phyloP scores from a whole-genome alignment of 2,797 vertebrate species.

The Picus viridis region DNA sequence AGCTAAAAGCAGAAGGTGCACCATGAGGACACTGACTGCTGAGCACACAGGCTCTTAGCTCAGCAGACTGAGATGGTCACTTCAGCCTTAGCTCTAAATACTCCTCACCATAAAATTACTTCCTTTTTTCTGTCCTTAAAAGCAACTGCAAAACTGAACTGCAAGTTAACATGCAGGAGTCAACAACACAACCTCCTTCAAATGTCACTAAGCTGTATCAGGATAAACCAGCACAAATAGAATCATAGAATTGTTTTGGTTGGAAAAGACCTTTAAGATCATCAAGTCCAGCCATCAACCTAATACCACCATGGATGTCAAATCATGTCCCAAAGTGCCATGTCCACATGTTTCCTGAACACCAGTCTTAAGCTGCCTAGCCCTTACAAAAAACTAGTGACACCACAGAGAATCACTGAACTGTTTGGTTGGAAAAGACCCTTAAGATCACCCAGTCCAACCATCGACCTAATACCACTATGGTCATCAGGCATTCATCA shows the following conservation, averaged over 20 bases:
- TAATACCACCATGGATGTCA: too few relatives aligned
- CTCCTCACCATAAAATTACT: neutral
- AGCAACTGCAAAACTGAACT: neutral
- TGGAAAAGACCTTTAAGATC: neutral
- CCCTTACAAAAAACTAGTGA: neutral
- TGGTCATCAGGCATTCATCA: neutral
- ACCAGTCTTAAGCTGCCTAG: neutral
- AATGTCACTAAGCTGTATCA: neutral
- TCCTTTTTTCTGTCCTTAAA: constrained; percentile 1
- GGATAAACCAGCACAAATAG: too few relatives aligned
- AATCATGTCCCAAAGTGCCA: too few relatives aligned
- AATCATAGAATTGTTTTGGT: neutral
- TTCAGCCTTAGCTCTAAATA: neutral
- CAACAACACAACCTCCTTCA: neutral
- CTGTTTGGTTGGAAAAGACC: neutral
- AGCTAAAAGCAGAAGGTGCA: neutral
- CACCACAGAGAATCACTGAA: neutral
- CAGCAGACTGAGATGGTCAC: neutral
- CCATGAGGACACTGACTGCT: fast-evolving
- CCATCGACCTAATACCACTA: too few relatives aligned
- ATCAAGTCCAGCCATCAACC: too few relatives aligned
- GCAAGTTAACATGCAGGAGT: neutral
- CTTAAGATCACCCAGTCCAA: too few relatives aligned
- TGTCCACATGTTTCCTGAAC: too few relatives aligned
- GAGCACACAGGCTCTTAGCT: neutral